A percentile compares a stretch with the other conserved stretches of the same genome.
Conservation (phyloP, 2,113 vertebrate species). For the Equus przewalskii region DNA sequence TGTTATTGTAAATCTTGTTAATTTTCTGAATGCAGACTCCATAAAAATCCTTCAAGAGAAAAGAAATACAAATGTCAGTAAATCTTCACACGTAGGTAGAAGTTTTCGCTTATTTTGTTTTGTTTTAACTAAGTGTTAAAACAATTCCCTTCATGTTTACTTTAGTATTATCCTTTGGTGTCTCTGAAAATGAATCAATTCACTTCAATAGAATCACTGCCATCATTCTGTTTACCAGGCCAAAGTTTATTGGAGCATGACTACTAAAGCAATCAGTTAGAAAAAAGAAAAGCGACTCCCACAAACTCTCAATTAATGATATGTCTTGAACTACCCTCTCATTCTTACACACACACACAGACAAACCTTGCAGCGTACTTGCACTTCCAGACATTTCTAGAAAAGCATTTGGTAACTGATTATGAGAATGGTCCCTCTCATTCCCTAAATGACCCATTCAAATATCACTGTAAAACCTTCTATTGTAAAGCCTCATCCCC, state of each 20-base stretch:
- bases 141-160: slow-evolving; percentile 49
- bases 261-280: slow-evolving; percentile 65
- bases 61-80: slow-evolving; percentile 63
- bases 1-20: slow-evolving; percentile 67
- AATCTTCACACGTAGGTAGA: not conserved
- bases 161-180: slow-evolving; percentile 26
- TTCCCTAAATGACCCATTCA: slow-evolving; percentile 31
- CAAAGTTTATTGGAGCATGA: not conserved
- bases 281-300: slow-evolving; percentile 50
- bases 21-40: slow-evolving; percentile 78
- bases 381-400: slow-evolving; percentile 51
- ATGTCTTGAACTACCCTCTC: accelerated
- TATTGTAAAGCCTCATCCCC: not conserved
- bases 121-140: slow-evolving; percentile 68
- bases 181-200: slow-evolving; percentile 56
- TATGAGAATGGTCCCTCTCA: not conserved
- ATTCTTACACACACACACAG: not conserved
- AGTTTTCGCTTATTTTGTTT: slow-evolving; percentile 10
- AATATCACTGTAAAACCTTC: slow-evolving; percentile 60
- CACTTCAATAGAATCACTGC: slow-evolving; percentile 30
- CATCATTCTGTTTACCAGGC: slow-evolving; percentile 51
- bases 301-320: not conserved
- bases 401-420: slow-evolving; percentile 27
- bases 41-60: slow-evolving; percentile 58
- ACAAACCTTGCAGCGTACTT: not conserved